Base-by-base conservation (phyloP, 1,140 invertebrate genomes). In the Mesaphorura yosii region DNA sequence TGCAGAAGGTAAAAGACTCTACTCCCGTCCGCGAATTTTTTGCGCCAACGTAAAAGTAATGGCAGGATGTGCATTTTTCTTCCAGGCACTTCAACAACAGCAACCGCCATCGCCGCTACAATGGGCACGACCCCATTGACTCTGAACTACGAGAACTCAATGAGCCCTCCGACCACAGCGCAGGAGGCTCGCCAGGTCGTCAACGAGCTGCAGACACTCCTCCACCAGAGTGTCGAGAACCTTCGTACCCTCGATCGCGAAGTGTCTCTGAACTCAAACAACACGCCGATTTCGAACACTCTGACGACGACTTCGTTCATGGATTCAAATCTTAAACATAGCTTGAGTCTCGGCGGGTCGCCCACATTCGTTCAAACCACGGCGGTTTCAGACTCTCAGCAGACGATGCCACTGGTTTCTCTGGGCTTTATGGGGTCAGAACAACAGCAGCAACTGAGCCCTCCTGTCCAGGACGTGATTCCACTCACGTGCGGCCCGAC, bases 171-270 rank as follows among this genome's bases (percentile, higher is more conserved):
- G 20, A 40, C 48, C 1, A 48, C 50, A 15, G 49, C 44, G 15
- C 37, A 41, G 5, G 48, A 51, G 29, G 52, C 48, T 27, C 20
- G 49, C 5, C 37, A 50, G 23, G 58, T 53, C 0, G 58, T 59
- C 7, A 49, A 48, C 19, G 58, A 59, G 26, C 28, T 59, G 6
- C 44, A 54, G 10, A 37, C 17, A 6, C 26, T 59, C 22, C 41
- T 59, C 10, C 53, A 55, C 5, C 53, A 59, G 23, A 55, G 53
- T 46, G 41, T 38, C 15, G 7, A 7, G 12, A 27, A 38, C 50
- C 23, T 48, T 49, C 25, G 44, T 38, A 17, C 23, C 46, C 2
- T 34, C 50, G 38, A 44, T 1, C 19, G 17, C 41, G 3, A 44
- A 56, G 27, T 25, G 39, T 19, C 34, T 12, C 40, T 37, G 23